Evolutionary conservation across 1,140 invertebrate species (phyloP), one percentile per base, ranked within the genome.

Genomic region (Epicauta chinensis): DNA sequence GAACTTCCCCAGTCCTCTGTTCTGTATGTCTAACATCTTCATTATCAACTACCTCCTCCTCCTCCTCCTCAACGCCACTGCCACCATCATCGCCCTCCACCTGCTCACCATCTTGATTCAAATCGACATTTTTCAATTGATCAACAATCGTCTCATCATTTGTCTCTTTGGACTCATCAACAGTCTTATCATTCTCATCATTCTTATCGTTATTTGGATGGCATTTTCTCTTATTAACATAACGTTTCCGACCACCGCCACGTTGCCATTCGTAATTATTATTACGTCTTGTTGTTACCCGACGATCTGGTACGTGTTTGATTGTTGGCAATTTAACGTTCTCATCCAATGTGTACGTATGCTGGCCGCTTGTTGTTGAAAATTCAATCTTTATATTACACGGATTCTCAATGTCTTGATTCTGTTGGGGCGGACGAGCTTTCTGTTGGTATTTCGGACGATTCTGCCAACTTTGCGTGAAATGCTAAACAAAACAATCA

Each of bases 81-180:
- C 59, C 62, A 52, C 53, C 51, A 41, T 55, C 54, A 16, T 55
- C 56, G 55, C 67, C 66, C 13, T 67, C 62, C 11, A 68, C 62
- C 53, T 67, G 62, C 16, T 67, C 55, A 13, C 63, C 65, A 45
- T 59, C 66, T 48, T 67, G 61, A 53, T 66, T 54, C 43, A 64
- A 65, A n/a, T 55, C 49, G 41, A 68, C 64, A 48, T 67, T 63
- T 59, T 68, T 65, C 51, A 68, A 68, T 40, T 67, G 67, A 55
- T 66, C 60, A 5, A 46, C 55, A 7, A 65, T 63, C 6, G 66
- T 54, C 55, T 65, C 64, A 35, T 66, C 65, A 14, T 63, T 55
- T 6, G 42, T 47, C n/a, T 40, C 44, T 40, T 53, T 38, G 7
- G 35, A 36, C 9, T 36, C 23, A 53, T 41, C 17, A n/a, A 29